Base-by-base conservation (phyloP, 2,113 vertebrate species). In the Rhinoptilus africanus region DNA sequence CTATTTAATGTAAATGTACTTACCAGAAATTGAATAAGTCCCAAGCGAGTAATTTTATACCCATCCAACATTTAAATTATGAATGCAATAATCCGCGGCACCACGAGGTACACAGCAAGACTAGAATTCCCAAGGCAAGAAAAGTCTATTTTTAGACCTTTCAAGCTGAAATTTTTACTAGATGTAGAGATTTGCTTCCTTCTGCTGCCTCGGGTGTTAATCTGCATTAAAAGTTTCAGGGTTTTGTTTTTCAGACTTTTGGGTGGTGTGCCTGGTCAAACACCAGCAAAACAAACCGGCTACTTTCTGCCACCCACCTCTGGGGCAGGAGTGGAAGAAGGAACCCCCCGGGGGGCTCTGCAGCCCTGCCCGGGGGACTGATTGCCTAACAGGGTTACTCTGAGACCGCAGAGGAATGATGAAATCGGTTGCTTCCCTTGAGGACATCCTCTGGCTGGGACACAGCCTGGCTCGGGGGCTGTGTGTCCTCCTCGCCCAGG, bases 1-100 rank as follows among this genome's bases (percentile, higher is more conserved):
- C 84, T 96, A 76, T 96, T 96, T 92, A 83, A 95, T 95, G 72
- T 85, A 88, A 96, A 92, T 81, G 89, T 75, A 79, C 94, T 95
- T 64, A 85, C 34, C 81, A 93, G 82, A 93, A 95, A 94, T 62
- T 83, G 64, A 93, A 87, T 59, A 91, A 89, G 85, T 95, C 96
- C 96, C 89, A 95, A 86, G 1, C 5, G 13, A 72, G 69, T 95
- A 57, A 96, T 97, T 94, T 93, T 66, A 94, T 87, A 85, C 87
- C 92, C 88, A 91, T 90, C 91, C 93, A 94, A 14, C 66, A 45
- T 63, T 85, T 95, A 80, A 95, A 97, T 97, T 90, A 90, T 95
- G 90, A 93, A 87, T 73, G 84, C 73, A 89, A 93, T 92, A 84
- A 95, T 92, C 91, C 69, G 67, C 87, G 95, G 93, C 63, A 76